Base-by-base conservation (phyloP, 2,888 invertebrate species). In the Heliconius hortense region DNA sequence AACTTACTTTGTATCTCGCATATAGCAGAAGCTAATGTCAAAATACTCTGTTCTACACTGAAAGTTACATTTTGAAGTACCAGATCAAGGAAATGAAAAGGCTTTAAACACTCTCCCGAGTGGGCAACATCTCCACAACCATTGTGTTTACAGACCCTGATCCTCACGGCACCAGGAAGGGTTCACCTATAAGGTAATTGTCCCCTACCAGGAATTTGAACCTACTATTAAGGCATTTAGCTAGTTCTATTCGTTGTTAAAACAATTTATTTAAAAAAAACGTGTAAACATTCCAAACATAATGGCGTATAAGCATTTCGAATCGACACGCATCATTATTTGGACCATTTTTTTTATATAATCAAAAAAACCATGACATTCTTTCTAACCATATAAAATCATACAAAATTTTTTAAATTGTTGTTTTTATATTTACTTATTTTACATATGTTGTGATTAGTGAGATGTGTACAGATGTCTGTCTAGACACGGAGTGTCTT, bases 311-410 rank as follows among this genome's bases (percentile, higher is more conserved):
- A 56, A 15, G 64, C 39, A 66, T 66, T 43, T 39, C 43, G 15
- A 24, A 66, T 66, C 43, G 39, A 66, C 66, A 66, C 66, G 66
- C 66, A 43, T 66, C 39, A 10, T 24, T n/a, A 64, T 66, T 66
- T 66, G 43, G 15, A 7, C 43, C n/a, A 5, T 43, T 13, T 66
- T 63, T 66, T 66, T 43, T 24, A 39, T 2, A 66, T 24, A 39
- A 15, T 18, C 5, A 60, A 26, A 66, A 64, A 66, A 43, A 24
- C 39, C 7, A 7, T 39, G 24, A 26, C 24, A 4, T 39, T 64
- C 15, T 13, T 64, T 39, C 28, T 13, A 35, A 39, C 1, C 64
- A 15, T 15, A 64, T 24, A 2, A 39, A 35, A 39, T 64, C 18
- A 18, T 15, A n/a, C n/a, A n/a, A n/a, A 26, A 13, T 15, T 56